Percentiles rank a stretch among this genome's conserved stretches.
Conservation (phyloP, 2,888 invertebrate genomes). For the Leptopilina syphax region DNA sequence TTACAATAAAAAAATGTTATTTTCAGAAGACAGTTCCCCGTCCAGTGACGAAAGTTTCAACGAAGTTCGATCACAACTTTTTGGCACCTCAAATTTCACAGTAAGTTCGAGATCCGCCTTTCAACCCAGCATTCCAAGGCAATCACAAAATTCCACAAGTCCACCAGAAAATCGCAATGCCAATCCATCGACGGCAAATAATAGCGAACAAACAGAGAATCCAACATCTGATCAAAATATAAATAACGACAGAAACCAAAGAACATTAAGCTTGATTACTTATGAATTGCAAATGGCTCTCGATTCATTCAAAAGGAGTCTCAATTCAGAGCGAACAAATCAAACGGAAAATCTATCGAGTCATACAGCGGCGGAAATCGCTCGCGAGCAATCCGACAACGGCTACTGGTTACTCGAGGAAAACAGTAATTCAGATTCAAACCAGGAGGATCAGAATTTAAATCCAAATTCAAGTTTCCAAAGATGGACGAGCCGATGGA, state of each 20-base stretch:
- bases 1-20: not conserved
- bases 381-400: slow-evolving; percentile 68
- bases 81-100: slow-evolving; percentile 63
- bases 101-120: slow-evolving; percentile 72
- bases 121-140: slow-evolving; percentile 67
- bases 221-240: slow-evolving; percentile 25
- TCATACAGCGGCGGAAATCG: slow-evolving; percentile 56
- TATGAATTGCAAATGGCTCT: slow-evolving; percentile 51
- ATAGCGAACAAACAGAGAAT: slow-evolving; percentile 37
- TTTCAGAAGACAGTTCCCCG: slow-evolving; percentile 60
- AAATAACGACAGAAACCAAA: slow-evolving; percentile 43
- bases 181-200: not conserved
- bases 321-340: slow-evolving; percentile 46
- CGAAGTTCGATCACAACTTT: slow-evolving; percentile 48
- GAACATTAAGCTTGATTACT: slow-evolving; percentile 46
- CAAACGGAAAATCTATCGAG: slow-evolving; percentile 46
- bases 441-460: slow-evolving; percentile 64
- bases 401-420: slow-evolving; percentile 73
- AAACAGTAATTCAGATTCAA: slow-evolving; percentile 71
- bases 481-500: slow-evolving; percentile 70
- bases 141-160: slow-evolving; percentile 1
- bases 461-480: slow-evolving; percentile 56
- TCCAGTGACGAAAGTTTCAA: slow-evolving; percentile 64
- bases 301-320: slow-evolving; percentile 50
- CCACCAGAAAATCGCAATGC: slow-evolving; percentile 14